Base-by-base conservation (phyloP, 92 coral and sea anemone species). In the Epizoanthus scotinus region DNA sequence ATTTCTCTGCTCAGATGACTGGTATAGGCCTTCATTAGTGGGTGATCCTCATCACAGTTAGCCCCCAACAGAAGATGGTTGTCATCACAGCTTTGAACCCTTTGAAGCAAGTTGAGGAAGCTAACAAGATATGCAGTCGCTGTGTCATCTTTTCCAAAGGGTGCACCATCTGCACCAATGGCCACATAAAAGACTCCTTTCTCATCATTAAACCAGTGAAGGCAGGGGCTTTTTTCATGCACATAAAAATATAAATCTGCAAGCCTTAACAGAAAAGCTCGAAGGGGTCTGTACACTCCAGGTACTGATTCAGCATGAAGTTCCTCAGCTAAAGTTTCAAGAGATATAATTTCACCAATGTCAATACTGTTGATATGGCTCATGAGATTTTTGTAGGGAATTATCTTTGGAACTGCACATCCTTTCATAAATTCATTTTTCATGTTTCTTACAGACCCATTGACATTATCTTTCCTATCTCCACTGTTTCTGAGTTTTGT, bases 81-180 rank as follows among this genome's bases (percentile, higher is more conserved):
- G 5, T 54, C 24, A 22, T 73, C 53, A 38, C 83, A 84, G 53
- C 87, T 84, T 27, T 65, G 64, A 19, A 84, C 87, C n/a, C n/a
- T n/a, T n/a, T 74, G 50, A 8, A 84, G 67, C 20, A 77, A 10
- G 50, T 82, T 82, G 5, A 86, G 74, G 52, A 86, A 81, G 36
- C 86, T 81, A 31, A 86, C 85, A 21, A 80, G 68, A 73, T 69
- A 86, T 53, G 89, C 73, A 71, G 91, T 87, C 27, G 90, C 86
- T 57, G 85, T 87, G 86, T 88, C 85, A 75, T 91, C 90, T 54
- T 82, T 87, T 22, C 94, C 91, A 87, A n/a, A n/a, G n/a, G n/a
- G n/a, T n/a, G n/a, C n/a, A n/a, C n/a, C n/a, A n/a, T n/a, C n/a
- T n/a, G n/a, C 90, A 12, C 90, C 90, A 15, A 86, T 47, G 14